Evolutionary conservation across 2,113 vertebrate genomes (phyloP).

Genomic region (Rhadina sibilatrix): DNA sequence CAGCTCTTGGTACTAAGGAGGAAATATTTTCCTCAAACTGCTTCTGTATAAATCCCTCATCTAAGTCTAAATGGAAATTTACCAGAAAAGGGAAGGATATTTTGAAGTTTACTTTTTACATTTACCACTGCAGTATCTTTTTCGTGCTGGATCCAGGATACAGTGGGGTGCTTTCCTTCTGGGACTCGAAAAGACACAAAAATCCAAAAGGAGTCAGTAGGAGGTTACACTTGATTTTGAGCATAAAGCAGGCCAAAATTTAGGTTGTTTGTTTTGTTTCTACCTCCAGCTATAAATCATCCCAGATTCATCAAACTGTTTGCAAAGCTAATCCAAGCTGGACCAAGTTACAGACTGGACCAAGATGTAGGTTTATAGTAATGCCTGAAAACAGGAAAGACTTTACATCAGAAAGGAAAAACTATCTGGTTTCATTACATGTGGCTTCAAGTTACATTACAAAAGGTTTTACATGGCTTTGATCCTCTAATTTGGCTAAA

Average conservation of each 20-base stretch:
- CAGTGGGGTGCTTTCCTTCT: neutral
- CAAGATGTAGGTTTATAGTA: conserved; percentile 53
- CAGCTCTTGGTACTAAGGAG: neutral
- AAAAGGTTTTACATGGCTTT: conserved; percentile 46
- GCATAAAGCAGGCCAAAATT: neutral
- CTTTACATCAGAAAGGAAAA: conserved; percentile 59
- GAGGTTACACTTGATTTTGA: conserved; percentile 10
- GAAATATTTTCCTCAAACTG: neutral
- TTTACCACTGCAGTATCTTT: neutral
- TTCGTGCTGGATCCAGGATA: neutral
- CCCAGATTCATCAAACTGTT: conserved; percentile 47
- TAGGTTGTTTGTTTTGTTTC: conserved; percentile 43
- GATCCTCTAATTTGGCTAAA: conserved; percentile 53
- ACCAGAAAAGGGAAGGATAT: neutral
- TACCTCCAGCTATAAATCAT: conserved; percentile 42
- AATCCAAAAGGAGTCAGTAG: conserved; percentile 7
- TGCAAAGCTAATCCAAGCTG: conserved; percentile 50
- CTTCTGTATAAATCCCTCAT: neutral
- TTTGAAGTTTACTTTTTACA: neutral
- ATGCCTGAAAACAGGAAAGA: conserved; percentile 59
- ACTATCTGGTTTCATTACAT: conserved; percentile 63
- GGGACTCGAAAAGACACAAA: neutral
- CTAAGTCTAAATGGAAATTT: conserved; percentile 4
- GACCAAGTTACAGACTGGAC: conserved; percentile 35
- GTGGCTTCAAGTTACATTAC: conserved; percentile 59